These are phyloP conservation scores for Hyles lineata DNA, from an alignment of 2,888 invertebrate genomes.

Conservation along the genomic window DNA sequence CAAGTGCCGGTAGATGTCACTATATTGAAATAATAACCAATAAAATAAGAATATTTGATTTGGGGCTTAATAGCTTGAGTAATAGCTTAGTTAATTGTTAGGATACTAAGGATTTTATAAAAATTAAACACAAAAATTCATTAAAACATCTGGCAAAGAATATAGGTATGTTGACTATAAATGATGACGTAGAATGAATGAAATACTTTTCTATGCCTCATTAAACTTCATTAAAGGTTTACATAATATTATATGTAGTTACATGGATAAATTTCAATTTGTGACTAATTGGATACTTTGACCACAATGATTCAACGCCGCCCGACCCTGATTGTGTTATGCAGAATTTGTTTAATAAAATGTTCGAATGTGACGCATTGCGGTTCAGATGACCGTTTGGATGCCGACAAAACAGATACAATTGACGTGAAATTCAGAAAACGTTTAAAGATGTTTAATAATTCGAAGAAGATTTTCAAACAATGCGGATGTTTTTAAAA, in stretches of 20 bases:
- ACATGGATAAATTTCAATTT: neutral
- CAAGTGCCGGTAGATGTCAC: neutral
- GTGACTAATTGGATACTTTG: slow-evolving; percentile 53
- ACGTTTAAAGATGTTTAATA: neutral
- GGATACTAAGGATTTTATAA: too few species aligned
- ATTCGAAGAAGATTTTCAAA: neutral
- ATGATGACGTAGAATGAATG: too few species aligned
- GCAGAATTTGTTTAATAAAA: slow-evolving; percentile 39
- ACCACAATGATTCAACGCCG: slow-evolving; percentile 58
- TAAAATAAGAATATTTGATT: neutral
- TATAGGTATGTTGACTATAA: too few species aligned
- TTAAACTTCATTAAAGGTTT: neutral
- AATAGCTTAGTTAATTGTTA: too few species aligned
- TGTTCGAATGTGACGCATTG: slow-evolving; percentile 30
- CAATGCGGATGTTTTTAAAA: too few species aligned
- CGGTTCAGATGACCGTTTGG: slow-evolving; percentile 16
- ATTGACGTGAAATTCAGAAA: neutral
- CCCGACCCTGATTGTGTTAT: slow-evolving; percentile 12
- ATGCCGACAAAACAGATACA: neutral
- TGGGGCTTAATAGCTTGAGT: too few species aligned
- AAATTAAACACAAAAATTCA: too few species aligned
- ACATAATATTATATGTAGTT: neutral
- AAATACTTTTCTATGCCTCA: neutral
- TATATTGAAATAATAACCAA: neutral
- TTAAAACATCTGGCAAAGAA: too few species aligned